A percentile compares a stretch with the other conserved stretches of the same genome.
phyloP scores from a whole-genome alignment of 2,797 vertebrate genomes.

The Bucorvus abyssinicus region DNA sequence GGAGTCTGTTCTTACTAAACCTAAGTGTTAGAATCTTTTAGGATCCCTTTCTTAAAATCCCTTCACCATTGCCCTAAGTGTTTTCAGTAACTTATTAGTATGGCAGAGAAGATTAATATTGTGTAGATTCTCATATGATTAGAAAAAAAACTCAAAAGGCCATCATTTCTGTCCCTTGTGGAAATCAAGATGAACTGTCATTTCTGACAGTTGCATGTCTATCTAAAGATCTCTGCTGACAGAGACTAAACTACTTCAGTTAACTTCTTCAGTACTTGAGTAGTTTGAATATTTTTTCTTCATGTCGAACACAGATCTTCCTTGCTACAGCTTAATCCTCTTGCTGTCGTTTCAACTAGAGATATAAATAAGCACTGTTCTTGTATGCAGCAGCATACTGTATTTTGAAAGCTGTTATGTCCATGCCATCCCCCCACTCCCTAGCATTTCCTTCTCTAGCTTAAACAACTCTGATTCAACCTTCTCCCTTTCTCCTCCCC shows the following conservation, averaged over 20 bases:
- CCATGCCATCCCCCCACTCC: background rate
- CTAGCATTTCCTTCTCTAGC: background rate
- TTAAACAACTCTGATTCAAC: background rate
- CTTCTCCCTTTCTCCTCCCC: background rate
- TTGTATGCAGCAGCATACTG: background rate
- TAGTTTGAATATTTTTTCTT: background rate
- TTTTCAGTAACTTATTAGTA: background rate
- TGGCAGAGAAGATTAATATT: background rate
- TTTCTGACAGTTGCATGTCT: background rate
- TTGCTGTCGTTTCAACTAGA: background rate
- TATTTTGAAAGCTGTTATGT: background rate
- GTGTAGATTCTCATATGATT: background rate
- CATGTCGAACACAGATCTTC: background rate
- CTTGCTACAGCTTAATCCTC: background rate
- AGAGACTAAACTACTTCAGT: background rate
- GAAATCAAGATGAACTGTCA: background rate
- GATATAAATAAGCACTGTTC: background rate
- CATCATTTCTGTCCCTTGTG: background rate
- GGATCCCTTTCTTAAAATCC: background rate
- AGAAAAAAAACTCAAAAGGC: background rate
- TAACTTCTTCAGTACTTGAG: background rate
- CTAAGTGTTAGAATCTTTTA: background rate
- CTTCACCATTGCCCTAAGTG: background rate
- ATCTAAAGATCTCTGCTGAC: background rate
- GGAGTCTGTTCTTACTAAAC: background rate